Percentiles rank a stretch among this genome's conserved stretches.
These are phyloP conservation scores for Lasioglossum morio DNA, from an alignment of 2,888 invertebrate species.

Conservation along the genomic window DNA sequence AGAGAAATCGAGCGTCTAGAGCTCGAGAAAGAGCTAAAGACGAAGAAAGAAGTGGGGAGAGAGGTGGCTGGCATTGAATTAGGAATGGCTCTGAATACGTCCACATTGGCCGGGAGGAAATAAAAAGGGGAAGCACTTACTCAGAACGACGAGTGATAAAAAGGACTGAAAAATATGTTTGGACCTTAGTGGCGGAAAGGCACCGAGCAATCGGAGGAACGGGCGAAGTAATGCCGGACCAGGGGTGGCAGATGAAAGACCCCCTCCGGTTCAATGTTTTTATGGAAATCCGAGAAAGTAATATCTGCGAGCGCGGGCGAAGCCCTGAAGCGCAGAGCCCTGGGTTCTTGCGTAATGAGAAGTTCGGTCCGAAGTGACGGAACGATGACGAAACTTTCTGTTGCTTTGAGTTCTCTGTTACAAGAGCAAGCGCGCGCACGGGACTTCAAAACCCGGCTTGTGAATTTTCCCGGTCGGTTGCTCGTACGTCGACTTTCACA, in stretches of 20 bases:
- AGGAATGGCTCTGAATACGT: constrained; percentile 76
- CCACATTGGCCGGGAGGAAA: constrained; percentile 67
- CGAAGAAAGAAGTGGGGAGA: background rate
- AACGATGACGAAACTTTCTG: constrained; percentile 72
- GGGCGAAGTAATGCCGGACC: constrained; percentile 26
- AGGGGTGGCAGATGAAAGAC: constrained; percentile 26
- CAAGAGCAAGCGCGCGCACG: background rate
- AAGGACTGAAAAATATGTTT: constrained; percentile 77
- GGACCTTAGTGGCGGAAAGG: constrained; percentile 44
- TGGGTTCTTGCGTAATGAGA: constrained; percentile 75
- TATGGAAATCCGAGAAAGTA: constrained; percentile 79
- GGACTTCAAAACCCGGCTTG: constrained; percentile 2
- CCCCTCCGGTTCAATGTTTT: constrained; percentile 74
- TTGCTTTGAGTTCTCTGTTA: constrained; percentile 64
- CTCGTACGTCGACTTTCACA: background rate
- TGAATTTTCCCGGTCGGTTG: background rate
- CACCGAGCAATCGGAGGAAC: constrained; percentile 26
- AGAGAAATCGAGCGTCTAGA: background rate
- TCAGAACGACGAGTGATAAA: constrained; percentile 74
- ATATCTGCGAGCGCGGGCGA: constrained; percentile 69
- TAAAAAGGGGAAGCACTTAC: constrained; percentile 70
- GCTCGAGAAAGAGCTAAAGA: constrained; percentile 6
- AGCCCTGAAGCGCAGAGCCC: constrained; percentile 20
- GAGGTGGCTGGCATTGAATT: constrained; percentile 75
- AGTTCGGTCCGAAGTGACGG: constrained; percentile 66